Evolutionary conservation across 2,113 vertebrate genomes (phyloP), one percentile per base, ranked within the genome.

Genomic region (Colius striatus): DNA sequence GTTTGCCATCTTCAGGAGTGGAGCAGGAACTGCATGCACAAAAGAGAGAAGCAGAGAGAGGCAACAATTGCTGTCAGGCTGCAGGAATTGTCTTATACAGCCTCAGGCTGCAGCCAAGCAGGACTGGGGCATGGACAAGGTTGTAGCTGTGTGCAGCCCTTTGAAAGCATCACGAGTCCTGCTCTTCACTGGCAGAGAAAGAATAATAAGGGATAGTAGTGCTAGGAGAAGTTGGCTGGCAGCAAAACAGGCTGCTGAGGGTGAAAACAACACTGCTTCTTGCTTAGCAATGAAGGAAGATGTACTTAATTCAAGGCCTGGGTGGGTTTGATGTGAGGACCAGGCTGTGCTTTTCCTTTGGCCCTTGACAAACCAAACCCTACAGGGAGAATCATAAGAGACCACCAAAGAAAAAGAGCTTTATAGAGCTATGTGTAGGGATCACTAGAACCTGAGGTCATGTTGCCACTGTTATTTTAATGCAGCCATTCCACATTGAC

Each of bases 1-100:
- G 79, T 91, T 90, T 96, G 96, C 96, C 96, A 96, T 96, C 96
- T 97, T 75, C 83, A 95, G 96, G 95, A 95, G 3, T 1, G 0
- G 0, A 65, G 85, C 45, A 21, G 90, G 79, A 95, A 95, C 47
- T 96, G 68, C 95, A 92, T 30, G 32, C 12, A 22, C 11, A 26
- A 25, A 58, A 58, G 66, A 21, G 0, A 23, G 30, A 22, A 32
- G 13, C 26, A 34, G 12, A 0, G 26, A 58, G 68, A 62, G 53
- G 27, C 19, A 54, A 6, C 25, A 72, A 26, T 2, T 73, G 38
- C 10, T 21, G 12, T 20, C 29, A 68, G 50, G 60, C 8, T 6
- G 1, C 1, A 48, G 61, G 36, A 76, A 87, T 58, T 48, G 16
- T 65, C 26, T 79, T 23, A 34, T 26, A 26, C 13, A 16, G 16